phyloP scores from a whole-genome alignment of 2,888 invertebrate genomes.

The Troglohyphantes excavatus region DNA sequence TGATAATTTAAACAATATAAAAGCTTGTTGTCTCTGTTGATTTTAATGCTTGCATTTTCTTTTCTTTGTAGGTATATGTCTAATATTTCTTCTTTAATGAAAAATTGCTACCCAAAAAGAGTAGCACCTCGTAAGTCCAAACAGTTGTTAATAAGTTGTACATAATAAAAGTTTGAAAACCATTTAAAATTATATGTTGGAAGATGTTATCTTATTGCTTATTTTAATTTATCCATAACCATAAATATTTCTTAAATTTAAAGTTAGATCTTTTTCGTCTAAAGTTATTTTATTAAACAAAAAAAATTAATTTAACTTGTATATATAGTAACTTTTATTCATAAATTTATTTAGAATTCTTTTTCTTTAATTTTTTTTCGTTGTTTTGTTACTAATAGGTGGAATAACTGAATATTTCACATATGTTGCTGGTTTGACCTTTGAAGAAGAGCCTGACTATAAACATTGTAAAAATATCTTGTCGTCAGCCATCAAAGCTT shows the following conservation, averaged over 20 bases:
- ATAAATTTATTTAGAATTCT: not conserved
- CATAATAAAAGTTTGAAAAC: too few relatives aligned
- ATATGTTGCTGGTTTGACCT: conserved; percentile 78
- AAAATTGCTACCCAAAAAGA: conserved; percentile 68
- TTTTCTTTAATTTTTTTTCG: too few relatives aligned
- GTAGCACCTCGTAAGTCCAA: conserved; percentile 58
- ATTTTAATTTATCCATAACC: too few relatives aligned
- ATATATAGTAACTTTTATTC: not conserved
- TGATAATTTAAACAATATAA: too few relatives aligned
- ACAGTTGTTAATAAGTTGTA: too few relatives aligned
- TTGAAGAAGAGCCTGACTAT: conserved; percentile 80
- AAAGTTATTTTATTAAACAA: not conserved
- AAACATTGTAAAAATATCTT: conserved; percentile 71
- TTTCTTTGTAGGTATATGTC: conserved; percentile 72
- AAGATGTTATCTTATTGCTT: too few relatives aligned
- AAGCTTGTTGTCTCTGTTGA: not conserved
- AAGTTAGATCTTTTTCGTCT: too few relatives aligned
- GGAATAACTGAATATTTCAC: conserved; percentile 79
- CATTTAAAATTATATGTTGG: too few relatives aligned
- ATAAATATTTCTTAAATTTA: too few relatives aligned
- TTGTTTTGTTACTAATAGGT: conserved; percentile 45
- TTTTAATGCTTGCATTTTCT: not conserved
- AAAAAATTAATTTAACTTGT: not conserved
- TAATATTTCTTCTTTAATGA: conserved; percentile 71
- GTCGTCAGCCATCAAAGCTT: conserved; percentile 72